Conservation (phyloP, 1,140 invertebrate genomes). For the Limonius californicus region DNA sequence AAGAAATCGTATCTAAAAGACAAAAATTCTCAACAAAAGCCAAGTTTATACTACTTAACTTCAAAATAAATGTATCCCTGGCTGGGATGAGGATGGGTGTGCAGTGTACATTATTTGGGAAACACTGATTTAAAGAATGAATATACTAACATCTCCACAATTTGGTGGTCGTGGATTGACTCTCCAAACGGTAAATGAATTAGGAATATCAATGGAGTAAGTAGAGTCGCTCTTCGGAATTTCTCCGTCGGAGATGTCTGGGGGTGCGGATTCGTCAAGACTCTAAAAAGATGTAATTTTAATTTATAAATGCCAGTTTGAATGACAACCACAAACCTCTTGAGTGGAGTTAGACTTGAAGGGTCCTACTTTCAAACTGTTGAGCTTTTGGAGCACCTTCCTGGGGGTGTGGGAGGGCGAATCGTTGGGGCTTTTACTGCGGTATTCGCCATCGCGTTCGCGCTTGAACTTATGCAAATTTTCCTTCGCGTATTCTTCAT, state of each 20-base stretch:
- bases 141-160: constrained; percentile 68
- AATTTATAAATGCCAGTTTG: background rate
- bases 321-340: constrained; percentile 51
- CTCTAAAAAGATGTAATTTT: constrained; percentile 31
- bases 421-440: constrained; percentile 46
- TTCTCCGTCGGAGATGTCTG: constrained; percentile 59
- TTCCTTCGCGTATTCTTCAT: constrained; percentile 66
- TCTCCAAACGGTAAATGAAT: constrained; percentile 78
- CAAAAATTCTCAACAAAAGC: no score
- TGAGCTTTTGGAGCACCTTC: constrained; percentile 75
- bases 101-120: no score
- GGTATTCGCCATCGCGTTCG: constrained; percentile 46
- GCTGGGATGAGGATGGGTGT: no score
- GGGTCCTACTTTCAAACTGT: constrained; percentile 74
- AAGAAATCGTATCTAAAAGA: no score
- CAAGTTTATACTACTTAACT: no score
- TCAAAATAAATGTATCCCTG: no score
- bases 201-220: constrained; percentile 74
- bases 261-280: constrained; percentile 47
- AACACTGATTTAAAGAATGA: no score
- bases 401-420: constrained; percentile 58
- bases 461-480: constrained; percentile 55
- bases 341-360: constrained; percentile 65
- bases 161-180: constrained; percentile 72
- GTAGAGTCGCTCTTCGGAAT: constrained; percentile 65